phyloP scores from a whole-genome alignment of 64 coral and sea anemone species.

The Astreopora myriophthalma region DNA sequence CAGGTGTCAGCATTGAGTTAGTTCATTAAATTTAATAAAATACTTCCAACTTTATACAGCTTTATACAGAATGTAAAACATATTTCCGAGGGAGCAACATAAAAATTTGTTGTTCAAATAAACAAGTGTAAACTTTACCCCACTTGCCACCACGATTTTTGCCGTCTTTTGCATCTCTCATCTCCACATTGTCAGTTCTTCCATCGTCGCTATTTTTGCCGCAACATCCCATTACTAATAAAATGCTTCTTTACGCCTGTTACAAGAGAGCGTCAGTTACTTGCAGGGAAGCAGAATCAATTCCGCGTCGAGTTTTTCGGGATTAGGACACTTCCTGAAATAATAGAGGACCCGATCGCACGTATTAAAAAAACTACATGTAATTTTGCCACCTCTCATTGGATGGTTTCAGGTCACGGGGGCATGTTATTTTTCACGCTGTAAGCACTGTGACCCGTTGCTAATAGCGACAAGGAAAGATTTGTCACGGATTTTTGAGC shows the following conservation, averaged over 20 bases:
- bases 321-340: not conserved
- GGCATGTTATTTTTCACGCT: not conserved
- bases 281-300: not conserved
- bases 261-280: not conserved
- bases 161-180: not conserved
- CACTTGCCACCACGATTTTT: conserved; percentile 17
- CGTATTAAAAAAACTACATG: not conserved
- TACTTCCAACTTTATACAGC: no score
- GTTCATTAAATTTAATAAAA: no score
- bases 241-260: not conserved
- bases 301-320: no score
- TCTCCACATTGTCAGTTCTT: conserved; percentile 18
- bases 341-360: not conserved
- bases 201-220: conserved; percentile 35
- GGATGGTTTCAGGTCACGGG: not conserved
- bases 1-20: not conserved
- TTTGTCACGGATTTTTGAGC: not conserved
- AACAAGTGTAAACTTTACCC: not conserved
- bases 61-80: no score
- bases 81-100: no score
- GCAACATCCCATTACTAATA: conserved; percentile 18
- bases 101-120: not conserved
- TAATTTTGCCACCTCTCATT: not conserved
- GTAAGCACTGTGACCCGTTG: not conserved
- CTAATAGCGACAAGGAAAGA: not conserved